Base-by-base conservation (phyloP, 2,888 invertebrate species). In the Tenthredo mesomela region DNA sequence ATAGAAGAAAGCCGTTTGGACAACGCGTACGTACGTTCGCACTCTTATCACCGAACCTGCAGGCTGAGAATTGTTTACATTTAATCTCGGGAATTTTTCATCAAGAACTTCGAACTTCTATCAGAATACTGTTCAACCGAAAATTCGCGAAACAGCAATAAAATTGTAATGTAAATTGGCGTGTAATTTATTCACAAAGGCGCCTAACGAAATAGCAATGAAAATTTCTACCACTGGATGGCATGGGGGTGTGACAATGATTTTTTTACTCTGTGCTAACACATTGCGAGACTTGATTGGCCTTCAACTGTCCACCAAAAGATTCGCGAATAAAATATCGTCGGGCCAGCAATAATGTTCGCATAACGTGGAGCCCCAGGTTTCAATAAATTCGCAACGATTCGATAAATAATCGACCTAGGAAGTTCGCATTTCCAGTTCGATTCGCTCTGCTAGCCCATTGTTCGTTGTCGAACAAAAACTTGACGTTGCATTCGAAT, bases 341-440 rank as follows among this genome's bases (percentile, higher is more conserved):
- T 40, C 58, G 18, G 43, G 12, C 40, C 25, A 25, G 61, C 15
- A 61, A 80, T 61, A 61, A 80, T 61, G 37, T 50, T 40, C 15
- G n/a, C 37, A 61, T 40, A 61, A 61, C 78, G 33, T 33, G 58
- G 25, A 40, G n/a, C 61, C 9, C 61, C 21, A 77, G 54, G 37
- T 61, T 70, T 82, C 47, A 70, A 82, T 82, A 67, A 67, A 82
- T 82, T 47, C 15, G 18, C 47, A 18, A 25, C 10, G 47, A 82
- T n/a, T 47, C 82, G 50, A 82, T 70, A 25, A 82, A 82, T 70
- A 82, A 82, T 82, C 65, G 82, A 65, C 25, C 47, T 29, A 47
- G 82, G 82, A 67, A 82, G n/a, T 47, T 50, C 82, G 40, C 40
- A 7, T 82, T 82, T 82, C 50, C 70, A 67, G 47, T 70, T 82